Base-by-base conservation (phyloP, 2,888 invertebrate species). In the Acleris literana region DNA sequence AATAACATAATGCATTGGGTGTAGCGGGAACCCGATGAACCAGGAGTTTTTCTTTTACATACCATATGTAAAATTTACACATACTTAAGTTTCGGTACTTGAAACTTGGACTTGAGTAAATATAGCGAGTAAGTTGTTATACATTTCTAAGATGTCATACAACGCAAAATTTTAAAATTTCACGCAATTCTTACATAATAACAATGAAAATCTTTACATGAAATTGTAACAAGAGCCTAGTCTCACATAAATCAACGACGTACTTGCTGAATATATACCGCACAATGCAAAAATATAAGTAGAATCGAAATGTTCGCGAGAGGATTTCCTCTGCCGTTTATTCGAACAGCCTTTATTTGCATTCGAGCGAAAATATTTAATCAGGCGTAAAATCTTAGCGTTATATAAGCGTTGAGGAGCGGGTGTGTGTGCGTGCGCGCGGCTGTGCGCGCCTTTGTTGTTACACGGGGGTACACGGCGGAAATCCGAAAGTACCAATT, bases 361-460 rank as follows among this genome's bases (percentile, higher is more conserved):
- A 85, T 85, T 86, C 85, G 84, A 90, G 90, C 87, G 90, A 90
- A 91, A 91, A 90, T 89, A 89, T 90, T 90, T 90, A 90, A 91
- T 91, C 90, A 90, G 84, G 87, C 90, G 89, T 86, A 86, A 90
- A 88, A 91, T 90, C 88, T 88, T 85, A 84, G 84, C 85, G 82
- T 84, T 84, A 82, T 82, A 81, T 83, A 79, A 83, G 86, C 85
- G 83, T 86, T 84, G 87, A 82, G 85, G 88, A 79, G 82, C 75
- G 76, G 79, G 81, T 81, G 79, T 82, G 75, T 77, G 81, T 79
- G 48, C 49, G 48, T 11, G 48, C 25, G 39, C 39, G 60, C 43
- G 22, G 51, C 20, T 49, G 53, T 20, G 48, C 46, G 54, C 48
- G 48, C 11, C 20, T 11, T 49, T 49, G 53, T 53, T n/a, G 6